These are phyloP conservation scores for Vidua chalybeata DNA, from an alignment of 2,113 vertebrate genomes.

Conservation along the genomic window DNA sequence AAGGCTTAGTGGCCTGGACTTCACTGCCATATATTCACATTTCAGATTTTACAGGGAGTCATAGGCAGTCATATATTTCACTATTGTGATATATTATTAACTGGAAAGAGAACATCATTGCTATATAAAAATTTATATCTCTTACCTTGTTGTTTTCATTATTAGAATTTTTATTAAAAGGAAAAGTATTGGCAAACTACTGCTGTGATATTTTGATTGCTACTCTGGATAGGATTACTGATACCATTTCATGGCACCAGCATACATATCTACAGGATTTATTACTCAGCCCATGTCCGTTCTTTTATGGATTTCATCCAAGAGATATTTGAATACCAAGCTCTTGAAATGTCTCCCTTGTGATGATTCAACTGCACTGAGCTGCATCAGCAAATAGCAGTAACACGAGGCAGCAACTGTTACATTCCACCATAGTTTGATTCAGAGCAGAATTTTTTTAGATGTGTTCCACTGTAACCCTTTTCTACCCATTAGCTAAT, in stretches of 20 bases:
- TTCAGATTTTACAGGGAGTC: not conserved
- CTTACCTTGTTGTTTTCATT: not conserved
- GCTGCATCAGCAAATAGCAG: conserved; percentile 71
- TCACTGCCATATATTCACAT: not conserved
- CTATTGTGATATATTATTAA: not conserved
- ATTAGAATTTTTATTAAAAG: conserved; percentile 14
- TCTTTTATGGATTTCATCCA: conserved; percentile 71
- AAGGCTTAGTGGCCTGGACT: not conserved
- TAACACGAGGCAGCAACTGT: conserved; percentile 64
- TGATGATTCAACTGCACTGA: conserved; percentile 55
- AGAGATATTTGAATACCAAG: conserved; percentile 58
- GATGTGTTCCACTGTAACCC: conserved; percentile 54
- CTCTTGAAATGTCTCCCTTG: conserved; percentile 69
- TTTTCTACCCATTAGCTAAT: conserved; percentile 36
- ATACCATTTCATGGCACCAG: conserved; percentile 47
- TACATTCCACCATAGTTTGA: conserved; percentile 68
- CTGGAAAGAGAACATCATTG: not conserved
- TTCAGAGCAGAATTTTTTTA: conserved; percentile 64
- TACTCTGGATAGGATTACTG: conserved; percentile 24
- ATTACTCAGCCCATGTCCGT: conserved; percentile 63
- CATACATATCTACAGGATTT: conserved; percentile 64
- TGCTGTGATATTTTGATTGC: conserved; percentile 19
- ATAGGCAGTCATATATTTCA: not conserved
- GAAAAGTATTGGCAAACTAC: not conserved
- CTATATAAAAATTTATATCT: not conserved